Evolutionary conservation across 2,888 invertebrate species (phyloP).

Genomic region (Cinara cedri): DNA sequence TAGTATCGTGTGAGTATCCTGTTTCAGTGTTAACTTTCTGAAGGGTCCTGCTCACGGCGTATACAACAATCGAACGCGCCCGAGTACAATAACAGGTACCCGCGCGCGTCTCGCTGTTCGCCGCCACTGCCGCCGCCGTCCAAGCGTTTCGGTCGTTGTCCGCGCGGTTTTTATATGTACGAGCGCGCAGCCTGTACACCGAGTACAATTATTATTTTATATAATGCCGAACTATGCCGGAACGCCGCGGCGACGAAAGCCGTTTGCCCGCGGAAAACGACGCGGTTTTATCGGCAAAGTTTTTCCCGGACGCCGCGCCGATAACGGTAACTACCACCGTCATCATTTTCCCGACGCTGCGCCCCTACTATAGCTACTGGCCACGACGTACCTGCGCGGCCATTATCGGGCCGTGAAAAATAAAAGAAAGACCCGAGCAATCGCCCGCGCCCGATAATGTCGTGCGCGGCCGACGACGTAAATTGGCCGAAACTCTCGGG

Average conservation of each 20-base stretch:
- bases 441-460: not conserved
- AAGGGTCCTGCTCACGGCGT: not conserved
- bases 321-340: not conserved
- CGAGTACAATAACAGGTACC: not conserved
- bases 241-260: not conserved
- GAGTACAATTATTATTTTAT: not conserved
- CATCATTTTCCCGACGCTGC: not conserved
- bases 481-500: too few species aligned
- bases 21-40: too few species aligned
- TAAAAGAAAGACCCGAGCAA: too few species aligned
- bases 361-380: too few species aligned
- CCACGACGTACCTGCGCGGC: too few species aligned
- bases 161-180: slow-evolving; percentile 5
- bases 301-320: slow-evolving; percentile 4
- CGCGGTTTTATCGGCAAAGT: slow-evolving; percentile 39
- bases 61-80: not conserved
- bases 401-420: slow-evolving; percentile 16
- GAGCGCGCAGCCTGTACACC: too few species aligned
- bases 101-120: not conserved
- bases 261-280: slow-evolving; percentile 15
- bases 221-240: not conserved
- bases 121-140: too few species aligned
- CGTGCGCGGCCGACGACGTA: too few species aligned
- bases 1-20: too few species aligned
- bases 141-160: slow-evolving; percentile 10